Percentiles rank a stretch among this genome's conserved stretches.
phyloP scores from a whole-genome alignment of 2,113 vertebrate species.

The cattle (Bos taurus) region ARS-UCD2.0 NC_037338.1:19367501-19368000 shows the following conservation, averaged over 20 bases:
- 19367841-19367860: neutral
- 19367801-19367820: neutral
- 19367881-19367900: neutral
- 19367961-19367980: neutral
- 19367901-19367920: neutral
- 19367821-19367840: neutral
- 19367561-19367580: neutral
- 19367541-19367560: neutral
- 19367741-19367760: constrained; percentile 3
- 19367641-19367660: neutral
- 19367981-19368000: neutral
- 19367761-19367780: neutral
- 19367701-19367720: neutral
- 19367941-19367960: neutral
- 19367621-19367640: neutral
- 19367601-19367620: neutral
- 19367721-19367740: neutral
- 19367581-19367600: constrained; percentile 18
- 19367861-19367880: neutral
- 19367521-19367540: neutral
- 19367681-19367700: neutral
- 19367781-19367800: neutral
- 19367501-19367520: neutral
- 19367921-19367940: neutral
- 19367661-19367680: neutral